Percentiles rank a stretch among this genome's conserved stretches.
Conservation (phyloP, 1,140 invertebrate genomes). For the Bombus turneri region DNA sequence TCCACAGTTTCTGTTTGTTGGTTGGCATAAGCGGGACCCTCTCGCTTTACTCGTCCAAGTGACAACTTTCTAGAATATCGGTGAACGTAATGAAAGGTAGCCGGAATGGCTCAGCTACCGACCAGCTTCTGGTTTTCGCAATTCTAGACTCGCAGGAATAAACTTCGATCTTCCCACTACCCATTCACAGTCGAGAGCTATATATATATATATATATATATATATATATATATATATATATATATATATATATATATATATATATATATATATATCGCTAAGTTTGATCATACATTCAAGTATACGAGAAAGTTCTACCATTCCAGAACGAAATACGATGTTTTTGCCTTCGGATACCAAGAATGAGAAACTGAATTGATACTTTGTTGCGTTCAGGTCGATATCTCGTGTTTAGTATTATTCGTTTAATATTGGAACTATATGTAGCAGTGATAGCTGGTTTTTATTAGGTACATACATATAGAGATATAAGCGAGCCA, state of each 20-base stretch:
- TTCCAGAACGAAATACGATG: not conserved
- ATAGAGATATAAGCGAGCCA: no score
- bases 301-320: conserved; percentile 14
- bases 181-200: not conserved
- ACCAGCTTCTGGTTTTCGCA: conserved; percentile 45
- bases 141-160: not conserved
- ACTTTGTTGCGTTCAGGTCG: no score
- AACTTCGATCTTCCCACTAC: conserved; percentile 24
- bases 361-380: not conserved
- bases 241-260: no score
- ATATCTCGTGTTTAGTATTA: not conserved
- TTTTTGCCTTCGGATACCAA: not conserved
- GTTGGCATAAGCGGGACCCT: not conserved
- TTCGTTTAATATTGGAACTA: no score
- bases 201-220: no score
- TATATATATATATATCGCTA: not conserved
- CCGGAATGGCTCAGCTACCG: conserved; percentile 24
- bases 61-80: conserved; percentile 55
- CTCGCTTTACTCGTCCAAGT: conserved; percentile 19
- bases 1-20: conserved; percentile 9
- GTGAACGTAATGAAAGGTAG: conserved; percentile 55
- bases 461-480: not conserved
- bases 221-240: no score
- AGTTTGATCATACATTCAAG: not conserved
- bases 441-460: not conserved